A percentile compares a stretch with the other conserved stretches of the same genome.
These are phyloP conservation scores for Lycophotia porphyrea DNA, from an alignment of 2,888 invertebrate species.

Conservation along the genomic window DNA sequence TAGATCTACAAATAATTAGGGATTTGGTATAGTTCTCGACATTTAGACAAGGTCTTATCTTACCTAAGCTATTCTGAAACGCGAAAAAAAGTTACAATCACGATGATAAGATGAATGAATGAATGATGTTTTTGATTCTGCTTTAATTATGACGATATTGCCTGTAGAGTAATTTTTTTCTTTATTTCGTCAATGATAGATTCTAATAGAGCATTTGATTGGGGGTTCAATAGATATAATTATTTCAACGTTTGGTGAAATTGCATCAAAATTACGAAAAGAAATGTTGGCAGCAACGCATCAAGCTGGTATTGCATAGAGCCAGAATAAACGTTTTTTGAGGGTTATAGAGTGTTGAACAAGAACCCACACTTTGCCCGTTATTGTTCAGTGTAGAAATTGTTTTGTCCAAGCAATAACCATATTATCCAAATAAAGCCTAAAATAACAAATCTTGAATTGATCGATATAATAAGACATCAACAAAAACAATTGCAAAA, in stretches of 20 bases:
- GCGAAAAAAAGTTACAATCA: background rate
- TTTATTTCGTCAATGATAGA: too few relatives aligned
- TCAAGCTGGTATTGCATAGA: background rate
- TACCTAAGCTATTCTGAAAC: background rate
- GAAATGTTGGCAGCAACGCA: background rate
- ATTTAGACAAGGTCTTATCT: background rate
- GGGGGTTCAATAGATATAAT: background rate
- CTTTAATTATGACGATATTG: background rate
- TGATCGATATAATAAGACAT: background rate
- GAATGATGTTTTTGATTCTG: too few relatives aligned
- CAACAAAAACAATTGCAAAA: conserved; percentile 35
- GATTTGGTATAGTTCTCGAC: background rate
- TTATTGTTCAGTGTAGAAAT: too few relatives aligned
- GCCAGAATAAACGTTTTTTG: background rate
- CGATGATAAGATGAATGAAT: background rate
- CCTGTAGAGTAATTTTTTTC: background rate
- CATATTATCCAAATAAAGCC: background rate
- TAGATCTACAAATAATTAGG: conserved; percentile 1
- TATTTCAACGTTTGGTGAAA: background rate
- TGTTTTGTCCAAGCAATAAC: conserved; percentile 4
- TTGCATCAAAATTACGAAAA: background rate
- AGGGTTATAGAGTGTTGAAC: too few relatives aligned
- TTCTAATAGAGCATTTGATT: background rate
- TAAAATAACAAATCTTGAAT: background rate
- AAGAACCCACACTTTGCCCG: too few relatives aligned